Conservation (phyloP, 1,140 invertebrate species). For the Fopius arisanus region DNA sequence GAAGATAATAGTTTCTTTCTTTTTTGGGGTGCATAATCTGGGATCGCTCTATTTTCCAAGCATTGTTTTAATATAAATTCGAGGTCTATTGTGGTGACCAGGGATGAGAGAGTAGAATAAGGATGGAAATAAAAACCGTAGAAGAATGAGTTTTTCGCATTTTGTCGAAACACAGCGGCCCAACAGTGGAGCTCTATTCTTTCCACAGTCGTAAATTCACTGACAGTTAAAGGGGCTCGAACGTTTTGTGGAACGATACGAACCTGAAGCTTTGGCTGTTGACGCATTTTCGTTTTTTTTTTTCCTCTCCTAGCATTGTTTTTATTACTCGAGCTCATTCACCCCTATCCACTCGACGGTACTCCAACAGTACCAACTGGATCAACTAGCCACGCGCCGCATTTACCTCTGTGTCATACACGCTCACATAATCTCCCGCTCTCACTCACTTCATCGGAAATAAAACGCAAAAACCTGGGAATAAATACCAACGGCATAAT, state of each 20-base stretch:
- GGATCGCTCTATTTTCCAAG: neutral
- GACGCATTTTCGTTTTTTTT: neutral
- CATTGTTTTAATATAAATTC: neutral
- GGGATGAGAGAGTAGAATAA: neutral
- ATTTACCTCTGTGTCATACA: neutral
- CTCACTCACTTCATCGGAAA: neutral
- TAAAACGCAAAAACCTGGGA: neutral
- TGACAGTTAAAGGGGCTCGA: slow-evolving; percentile 17
- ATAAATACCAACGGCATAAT: neutral
- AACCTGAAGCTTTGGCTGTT: slow-evolving; percentile 1
- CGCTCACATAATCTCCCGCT: neutral
- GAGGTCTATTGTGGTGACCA: neutral
- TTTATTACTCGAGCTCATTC: slow-evolving; percentile 11
- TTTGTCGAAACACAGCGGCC: neutral
- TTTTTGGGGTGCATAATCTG: too few relatives aligned
- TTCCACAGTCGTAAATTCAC: neutral
- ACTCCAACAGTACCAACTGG: neutral
- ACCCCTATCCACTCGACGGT: slow-evolving; percentile 1
- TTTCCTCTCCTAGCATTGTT: neutral
- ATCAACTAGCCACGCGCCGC: slow-evolving; percentile 1
- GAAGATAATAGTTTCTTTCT: neutral
- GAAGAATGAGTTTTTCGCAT: slow-evolving; percentile 11
- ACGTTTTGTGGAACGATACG: slow-evolving; percentile 8
- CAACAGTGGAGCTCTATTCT: neutral
- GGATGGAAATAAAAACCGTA: neutral